Percentiles rank a stretch among this genome's conserved stretches.
These are phyloP conservation scores for Morone chrysops DNA, from an alignment of 2,113 vertebrate genomes.

Conservation along the genomic window DNA sequence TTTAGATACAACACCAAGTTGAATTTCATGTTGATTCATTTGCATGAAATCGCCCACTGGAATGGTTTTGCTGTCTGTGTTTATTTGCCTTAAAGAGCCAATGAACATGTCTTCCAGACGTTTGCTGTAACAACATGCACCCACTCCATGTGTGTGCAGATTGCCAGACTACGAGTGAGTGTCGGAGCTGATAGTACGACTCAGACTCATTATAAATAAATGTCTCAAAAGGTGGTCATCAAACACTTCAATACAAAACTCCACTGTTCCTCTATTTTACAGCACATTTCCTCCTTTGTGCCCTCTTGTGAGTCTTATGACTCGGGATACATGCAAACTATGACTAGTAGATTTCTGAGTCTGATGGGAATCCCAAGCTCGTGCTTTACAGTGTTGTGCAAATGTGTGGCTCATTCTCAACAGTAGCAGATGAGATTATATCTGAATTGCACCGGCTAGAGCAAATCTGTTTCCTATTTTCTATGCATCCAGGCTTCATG, in stretches of 20 bases:
- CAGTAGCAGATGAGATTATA: background rate
- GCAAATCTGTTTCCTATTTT: background rate
- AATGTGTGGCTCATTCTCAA: background rate
- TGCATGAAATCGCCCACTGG: constrained; percentile 36
- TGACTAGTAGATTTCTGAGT: background rate
- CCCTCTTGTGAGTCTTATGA: background rate
- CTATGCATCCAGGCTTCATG: background rate
- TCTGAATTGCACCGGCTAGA: background rate
- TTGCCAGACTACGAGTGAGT: background rate
- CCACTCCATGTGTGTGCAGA: constrained; percentile 21
- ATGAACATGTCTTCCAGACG: constrained; percentile 25
- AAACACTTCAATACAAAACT: constrained; percentile 14
- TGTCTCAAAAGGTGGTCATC: background rate
- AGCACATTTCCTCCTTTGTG: background rate
- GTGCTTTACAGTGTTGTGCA: background rate
- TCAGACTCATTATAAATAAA: background rate
- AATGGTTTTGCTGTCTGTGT: constrained; percentile 28
- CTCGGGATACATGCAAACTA: background rate
- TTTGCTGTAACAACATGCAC: constrained; percentile 27
- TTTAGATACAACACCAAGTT: constrained; percentile 20
- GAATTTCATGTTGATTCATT: constrained; percentile 39
- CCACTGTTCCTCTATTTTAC: background rate
- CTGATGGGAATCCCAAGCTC: constrained; percentile 15
- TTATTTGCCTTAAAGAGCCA: constrained; percentile 37
- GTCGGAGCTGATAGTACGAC: background rate